phyloP scores from a whole-genome alignment of 2,113 vertebrate genomes.

The Gorsachius goisagi region DNA sequence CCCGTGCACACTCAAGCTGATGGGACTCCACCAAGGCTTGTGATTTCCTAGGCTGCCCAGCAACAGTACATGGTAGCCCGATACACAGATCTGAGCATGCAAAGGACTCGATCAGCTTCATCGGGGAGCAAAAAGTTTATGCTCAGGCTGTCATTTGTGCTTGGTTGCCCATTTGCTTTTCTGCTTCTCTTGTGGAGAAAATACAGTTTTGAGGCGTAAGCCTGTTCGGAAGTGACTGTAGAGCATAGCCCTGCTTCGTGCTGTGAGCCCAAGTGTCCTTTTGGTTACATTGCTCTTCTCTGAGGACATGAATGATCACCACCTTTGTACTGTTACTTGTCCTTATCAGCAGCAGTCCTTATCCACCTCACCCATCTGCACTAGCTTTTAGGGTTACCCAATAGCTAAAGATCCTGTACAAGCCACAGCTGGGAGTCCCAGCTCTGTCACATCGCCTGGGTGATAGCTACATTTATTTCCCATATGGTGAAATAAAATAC shows the following conservation, averaged over 20 bases:
- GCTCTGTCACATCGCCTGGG: background rate
- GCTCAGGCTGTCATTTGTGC: background rate
- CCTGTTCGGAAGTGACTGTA: background rate
- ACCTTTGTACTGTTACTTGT: background rate
- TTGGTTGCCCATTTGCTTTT: background rate
- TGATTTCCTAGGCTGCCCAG: background rate
- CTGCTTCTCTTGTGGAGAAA: background rate
- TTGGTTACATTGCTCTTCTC: background rate
- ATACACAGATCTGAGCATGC: background rate
- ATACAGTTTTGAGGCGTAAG: background rate
- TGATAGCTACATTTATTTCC: background rate
- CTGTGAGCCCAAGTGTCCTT: background rate
- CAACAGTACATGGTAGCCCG: rapidly evolving
- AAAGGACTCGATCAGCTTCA: background rate
- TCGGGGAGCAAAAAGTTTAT: background rate
- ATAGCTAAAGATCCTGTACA: background rate
- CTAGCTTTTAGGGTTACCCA: background rate
- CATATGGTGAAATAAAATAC: background rate
- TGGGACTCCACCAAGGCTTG: background rate
- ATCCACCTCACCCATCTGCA: background rate
- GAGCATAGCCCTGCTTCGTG: background rate
- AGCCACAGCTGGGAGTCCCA: background rate
- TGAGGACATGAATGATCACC: background rate
- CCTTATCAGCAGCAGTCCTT: background rate
- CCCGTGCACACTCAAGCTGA: background rate